A percentile compares a stretch with the other conserved stretches of the same genome.
These are phyloP conservation scores for Rhinatrema bivittatum DNA, from an alignment of 2,797 vertebrate species.

Conservation along the genomic window DNA sequence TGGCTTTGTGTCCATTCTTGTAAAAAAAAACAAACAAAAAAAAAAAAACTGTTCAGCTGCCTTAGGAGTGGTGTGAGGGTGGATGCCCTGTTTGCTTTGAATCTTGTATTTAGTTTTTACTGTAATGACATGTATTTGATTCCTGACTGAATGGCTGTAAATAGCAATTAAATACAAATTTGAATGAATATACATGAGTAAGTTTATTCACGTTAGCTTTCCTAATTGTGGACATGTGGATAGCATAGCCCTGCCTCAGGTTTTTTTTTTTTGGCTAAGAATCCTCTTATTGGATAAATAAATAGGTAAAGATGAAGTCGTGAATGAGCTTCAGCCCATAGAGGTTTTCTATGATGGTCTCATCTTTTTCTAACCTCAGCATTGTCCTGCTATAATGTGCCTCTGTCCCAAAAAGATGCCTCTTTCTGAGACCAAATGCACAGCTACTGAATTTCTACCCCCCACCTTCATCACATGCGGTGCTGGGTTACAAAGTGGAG, in stretches of 20 bases:
- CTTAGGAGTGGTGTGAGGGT: slow-evolving; percentile 43
- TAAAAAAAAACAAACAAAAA: slow-evolving; percentile 27
- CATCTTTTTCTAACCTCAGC: too few relatives aligned
- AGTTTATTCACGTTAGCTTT: slow-evolving; percentile 35
- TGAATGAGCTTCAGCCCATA: too few relatives aligned
- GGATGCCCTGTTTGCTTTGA: slow-evolving; percentile 36
- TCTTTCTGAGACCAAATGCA: too few relatives aligned
- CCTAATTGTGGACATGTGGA: slow-evolving; percentile 13
- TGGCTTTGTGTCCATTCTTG: slow-evolving; percentile 35
- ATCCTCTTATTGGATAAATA: too few relatives aligned
- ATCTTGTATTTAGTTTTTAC: slow-evolving; percentile 50
- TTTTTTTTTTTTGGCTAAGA: too few relatives aligned
- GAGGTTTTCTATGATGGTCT: too few relatives aligned
- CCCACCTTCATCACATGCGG: too few relatives aligned
- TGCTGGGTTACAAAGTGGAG: too few relatives aligned
- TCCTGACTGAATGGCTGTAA: slow-evolving; percentile 47
- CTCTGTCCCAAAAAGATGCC: not conserved
- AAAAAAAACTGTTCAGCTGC: slow-evolving; percentile 38
- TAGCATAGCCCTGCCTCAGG: too few relatives aligned
- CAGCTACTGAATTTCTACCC: too few relatives aligned
- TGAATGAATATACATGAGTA: slow-evolving; percentile 38
- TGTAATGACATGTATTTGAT: slow-evolving; percentile 39
- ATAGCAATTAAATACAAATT: slow-evolving; percentile 58
- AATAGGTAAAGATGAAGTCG: too few relatives aligned
- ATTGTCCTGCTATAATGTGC: not conserved